Conservation (phyloP, 2,888 invertebrate species). For the Dione vanillae region DNA sequence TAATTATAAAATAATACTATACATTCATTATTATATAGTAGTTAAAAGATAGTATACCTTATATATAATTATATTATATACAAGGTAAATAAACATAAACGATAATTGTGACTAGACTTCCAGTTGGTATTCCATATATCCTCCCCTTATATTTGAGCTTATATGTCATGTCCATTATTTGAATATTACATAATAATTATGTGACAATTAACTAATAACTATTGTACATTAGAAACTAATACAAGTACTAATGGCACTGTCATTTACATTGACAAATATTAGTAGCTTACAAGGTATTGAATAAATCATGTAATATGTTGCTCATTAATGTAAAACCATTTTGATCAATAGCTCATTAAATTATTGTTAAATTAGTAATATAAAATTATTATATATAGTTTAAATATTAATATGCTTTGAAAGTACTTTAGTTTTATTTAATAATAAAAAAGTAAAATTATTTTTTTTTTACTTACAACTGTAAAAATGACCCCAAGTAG, state of each 20-base stretch:
- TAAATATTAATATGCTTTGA: too few relatives aligned
- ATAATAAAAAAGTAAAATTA: neutral
- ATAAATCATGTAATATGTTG: neutral
- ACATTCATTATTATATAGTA: too few relatives aligned
- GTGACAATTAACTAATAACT: neutral
- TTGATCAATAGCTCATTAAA: neutral
- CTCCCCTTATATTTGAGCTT: too few relatives aligned
- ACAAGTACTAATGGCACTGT: neutral
- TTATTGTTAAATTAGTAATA: neutral
- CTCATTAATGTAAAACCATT: neutral
- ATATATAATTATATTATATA: too few relatives aligned
- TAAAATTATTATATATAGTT: too few relatives aligned
- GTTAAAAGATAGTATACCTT: too few relatives aligned
- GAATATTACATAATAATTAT: neutral
- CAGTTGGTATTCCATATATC: too few relatives aligned
- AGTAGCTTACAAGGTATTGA: conserved; percentile 1
- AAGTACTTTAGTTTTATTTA: neutral
- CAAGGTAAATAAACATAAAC: too few relatives aligned
- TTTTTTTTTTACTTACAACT: conserved; percentile 81
- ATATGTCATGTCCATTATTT: too few relatives aligned
- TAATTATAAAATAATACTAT: too few relatives aligned
- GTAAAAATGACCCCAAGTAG: conserved; percentile 94
- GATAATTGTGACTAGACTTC: too few relatives aligned
- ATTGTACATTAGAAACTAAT: neutral
- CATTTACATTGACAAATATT: neutral